phyloP scores from a whole-genome alignment of 2,797 vertebrate species.

The Myotis pilosus region DNA sequence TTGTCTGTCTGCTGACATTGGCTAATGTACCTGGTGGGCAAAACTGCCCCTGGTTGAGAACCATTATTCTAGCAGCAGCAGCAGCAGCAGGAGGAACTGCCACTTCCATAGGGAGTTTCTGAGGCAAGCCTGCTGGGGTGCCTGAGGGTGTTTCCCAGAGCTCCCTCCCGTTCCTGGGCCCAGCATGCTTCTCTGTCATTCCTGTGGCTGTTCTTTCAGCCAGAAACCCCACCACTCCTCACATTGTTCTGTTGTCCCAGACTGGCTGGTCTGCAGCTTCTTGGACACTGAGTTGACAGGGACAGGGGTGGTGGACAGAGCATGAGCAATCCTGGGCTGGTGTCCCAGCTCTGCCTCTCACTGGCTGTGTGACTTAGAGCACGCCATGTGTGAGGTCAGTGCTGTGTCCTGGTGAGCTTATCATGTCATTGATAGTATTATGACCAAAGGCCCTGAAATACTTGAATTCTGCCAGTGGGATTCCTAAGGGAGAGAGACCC shows the following conservation, averaged over 20 bases:
- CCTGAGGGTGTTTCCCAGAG: not conserved
- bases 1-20: not conserved
- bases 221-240: not conserved
- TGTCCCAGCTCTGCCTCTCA: not conserved
- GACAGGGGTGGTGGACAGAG: not conserved
- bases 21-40: not conserved
- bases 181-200: not conserved
- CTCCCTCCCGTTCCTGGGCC: not conserved
- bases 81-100: not conserved
- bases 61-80: not conserved
- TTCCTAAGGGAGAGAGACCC: not conserved
- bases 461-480: not conserved
- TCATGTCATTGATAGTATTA: not conserved
- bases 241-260: not conserved
- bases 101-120: not conserved
- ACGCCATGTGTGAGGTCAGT: not conserved
- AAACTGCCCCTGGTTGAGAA: not conserved
- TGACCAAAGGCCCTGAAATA: not conserved
- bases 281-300: not conserved
- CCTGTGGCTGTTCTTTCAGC: not conserved
- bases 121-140: not conserved
- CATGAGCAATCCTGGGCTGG: not conserved
- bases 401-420: not conserved
- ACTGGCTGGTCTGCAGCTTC: not conserved
- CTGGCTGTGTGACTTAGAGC: not conserved